Percentiles rank a stretch among this genome's conserved stretches.
Evolutionary conservation across 2,797 vertebrate genomes (phyloP).

Genomic region (Podarcis lilfordi): DNA sequence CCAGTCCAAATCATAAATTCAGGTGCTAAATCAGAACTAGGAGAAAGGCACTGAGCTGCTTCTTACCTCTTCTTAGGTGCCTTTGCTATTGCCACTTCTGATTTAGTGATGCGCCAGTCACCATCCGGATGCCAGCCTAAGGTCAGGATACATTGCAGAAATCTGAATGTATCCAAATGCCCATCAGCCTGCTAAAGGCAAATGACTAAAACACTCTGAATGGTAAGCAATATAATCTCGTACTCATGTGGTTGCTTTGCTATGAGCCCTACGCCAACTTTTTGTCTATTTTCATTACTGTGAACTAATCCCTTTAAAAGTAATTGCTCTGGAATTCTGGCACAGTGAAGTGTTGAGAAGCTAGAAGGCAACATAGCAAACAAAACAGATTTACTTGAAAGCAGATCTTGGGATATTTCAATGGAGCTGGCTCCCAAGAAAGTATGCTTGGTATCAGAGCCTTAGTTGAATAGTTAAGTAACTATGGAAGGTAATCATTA

Average conservation of each 20-base stretch:
- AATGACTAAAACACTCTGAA: not conserved
- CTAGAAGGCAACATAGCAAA: not conserved
- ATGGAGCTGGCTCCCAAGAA: not conserved
- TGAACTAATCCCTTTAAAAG: slow-evolving; percentile 18
- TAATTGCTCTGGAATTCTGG: slow-evolving; percentile 13
- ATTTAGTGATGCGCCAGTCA: not conserved
- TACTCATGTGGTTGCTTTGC: slow-evolving; percentile 9
- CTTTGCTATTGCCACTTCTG: not conserved
- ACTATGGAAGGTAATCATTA: not conserved
- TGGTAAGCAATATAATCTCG: not conserved
- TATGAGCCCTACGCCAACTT: not conserved
- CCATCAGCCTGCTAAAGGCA: not conserved
- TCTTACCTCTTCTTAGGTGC: not conserved
- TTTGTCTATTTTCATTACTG: slow-evolving; percentile 16
- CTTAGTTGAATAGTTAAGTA: not conserved
- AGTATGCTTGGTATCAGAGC: not conserved
- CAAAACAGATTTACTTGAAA: not conserved
- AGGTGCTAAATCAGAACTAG: not conserved
- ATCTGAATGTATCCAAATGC: not conserved
- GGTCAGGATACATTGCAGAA: not conserved
- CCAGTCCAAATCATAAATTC: not conserved
- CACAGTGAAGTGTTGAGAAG: not conserved
- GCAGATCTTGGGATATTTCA: not conserved
- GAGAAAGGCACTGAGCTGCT: not conserved
- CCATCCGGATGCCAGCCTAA: slow-evolving; percentile 5